These are phyloP conservation scores for Listronotus bonariensis DNA, from an alignment of 1,140 invertebrate genomes.

Conservation along the genomic window DNA sequence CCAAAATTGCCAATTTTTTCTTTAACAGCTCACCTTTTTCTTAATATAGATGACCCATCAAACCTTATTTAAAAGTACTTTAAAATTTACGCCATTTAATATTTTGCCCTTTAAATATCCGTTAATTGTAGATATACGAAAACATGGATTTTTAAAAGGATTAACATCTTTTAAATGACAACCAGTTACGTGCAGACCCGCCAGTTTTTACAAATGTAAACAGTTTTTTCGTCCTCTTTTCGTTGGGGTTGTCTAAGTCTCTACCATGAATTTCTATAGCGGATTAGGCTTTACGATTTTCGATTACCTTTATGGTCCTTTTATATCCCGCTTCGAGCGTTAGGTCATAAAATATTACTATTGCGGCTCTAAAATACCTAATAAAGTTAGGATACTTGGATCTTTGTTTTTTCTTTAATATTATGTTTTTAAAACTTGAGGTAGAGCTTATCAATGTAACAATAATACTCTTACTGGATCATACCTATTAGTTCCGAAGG, in stretches of 20 bases:
- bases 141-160: background rate
- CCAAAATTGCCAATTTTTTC: too few relatives aligned
- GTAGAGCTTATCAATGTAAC: too few relatives aligned
- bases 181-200: background rate
- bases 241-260: constrained; percentile 26
- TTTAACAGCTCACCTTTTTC: too few relatives aligned
- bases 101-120: too few relatives aligned
- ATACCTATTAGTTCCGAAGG: too few relatives aligned
- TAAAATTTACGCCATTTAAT: too few relatives aligned
- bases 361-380: constrained; percentile 36
- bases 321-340: constrained; percentile 47
- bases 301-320: constrained; percentile 53
- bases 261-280: constrained; percentile 48
- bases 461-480: too few relatives aligned
- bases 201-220: constrained; percentile 22
- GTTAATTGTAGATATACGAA: too few relatives aligned
- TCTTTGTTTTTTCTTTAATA: constrained; percentile 1
- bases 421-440: too few relatives aligned
- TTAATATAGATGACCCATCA: too few relatives aligned
- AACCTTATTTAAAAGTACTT: too few relatives aligned
- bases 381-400: constrained; percentile 17
- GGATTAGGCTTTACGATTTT: constrained; percentile 53
- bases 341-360: constrained; percentile 51
- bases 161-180: too few relatives aligned
- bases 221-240: constrained; percentile 18